Evolutionary conservation across 2,888 invertebrate species (phyloP), one percentile per base, ranked within the genome.

Genomic region (Drosophila percnosoma): DNA sequence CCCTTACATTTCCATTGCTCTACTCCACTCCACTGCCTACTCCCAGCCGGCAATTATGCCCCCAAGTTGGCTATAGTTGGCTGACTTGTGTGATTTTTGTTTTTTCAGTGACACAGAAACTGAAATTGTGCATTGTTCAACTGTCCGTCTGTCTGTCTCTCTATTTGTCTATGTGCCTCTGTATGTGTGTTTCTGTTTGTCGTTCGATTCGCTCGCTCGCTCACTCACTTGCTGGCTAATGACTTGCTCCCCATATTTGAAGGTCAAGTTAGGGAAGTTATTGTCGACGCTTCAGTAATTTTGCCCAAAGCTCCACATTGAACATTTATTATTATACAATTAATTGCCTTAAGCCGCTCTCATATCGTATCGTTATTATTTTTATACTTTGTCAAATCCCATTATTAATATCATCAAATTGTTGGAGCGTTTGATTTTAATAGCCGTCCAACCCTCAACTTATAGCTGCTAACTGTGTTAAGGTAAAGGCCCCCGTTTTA

Each of bases 91-190:
- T 91, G 92, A 92, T 91, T 91, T 91, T 89, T 60, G 69, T 60
- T 71, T 84, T 75, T 90, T 87, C 91, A 84, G 91, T 91, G 91
- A 92, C 91, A 91, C 90, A 91, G 91, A 91, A 91, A 91, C 91
- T 86, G 90, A 91, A 89, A 91, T 91, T 91, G 91, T 91, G 89
- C 91, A 91, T 90, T 90, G 89, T 91, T 86, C 80, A 73, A 68
- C 52, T 52, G 68, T 79, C 65, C 52, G 58, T 72, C 72, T n/a
- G 38, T 8, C 15, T 52, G 51, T 36, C 57, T 34, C 52, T 58
- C 34, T 59, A 15, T 53, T 40, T 31, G 21, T 61, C 27, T n/a
- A 18, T 31, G 10, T 42, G 40, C 31, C 13, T 33, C 4, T 38
- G 29, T 29, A 11, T 49, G 27, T 49, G 42, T 40, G 18, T 40